Evolutionary conservation across 2,888 invertebrate genomes (phyloP).

Genomic region (Fissipunctia ypsillon): DNA sequence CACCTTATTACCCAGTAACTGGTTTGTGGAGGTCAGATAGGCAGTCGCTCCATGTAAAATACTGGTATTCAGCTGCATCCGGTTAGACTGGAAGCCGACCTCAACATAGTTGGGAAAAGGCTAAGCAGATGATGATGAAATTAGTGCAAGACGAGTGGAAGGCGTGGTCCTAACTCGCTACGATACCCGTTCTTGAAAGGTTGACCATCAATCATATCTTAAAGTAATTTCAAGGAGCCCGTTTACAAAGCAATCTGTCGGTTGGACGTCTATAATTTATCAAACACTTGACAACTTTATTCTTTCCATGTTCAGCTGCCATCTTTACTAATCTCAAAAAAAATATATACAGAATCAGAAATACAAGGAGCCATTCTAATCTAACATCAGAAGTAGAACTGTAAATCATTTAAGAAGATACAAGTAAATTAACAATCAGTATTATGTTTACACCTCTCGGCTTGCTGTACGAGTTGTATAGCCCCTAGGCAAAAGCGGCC

Average conservation of each 20-base stretch:
- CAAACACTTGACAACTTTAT: conserved; percentile 4
- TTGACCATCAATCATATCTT: neutral
- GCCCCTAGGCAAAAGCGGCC: conserved; percentile 2
- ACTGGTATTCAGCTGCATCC: too few species aligned
- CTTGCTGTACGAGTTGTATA: neutral
- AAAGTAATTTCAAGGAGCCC: neutral
- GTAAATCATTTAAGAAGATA: neutral
- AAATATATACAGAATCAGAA: neutral
- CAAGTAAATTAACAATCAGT: conserved; percentile 22
- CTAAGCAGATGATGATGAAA: too few species aligned
- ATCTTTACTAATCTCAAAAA: neutral
- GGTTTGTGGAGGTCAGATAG: too few species aligned
- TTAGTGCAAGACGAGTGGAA: neutral
- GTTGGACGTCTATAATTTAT: neutral
- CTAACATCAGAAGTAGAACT: neutral
- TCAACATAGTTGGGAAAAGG: too few species aligned
- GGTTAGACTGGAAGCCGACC: too few species aligned
- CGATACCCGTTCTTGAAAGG: neutral
- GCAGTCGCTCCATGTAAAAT: too few species aligned
- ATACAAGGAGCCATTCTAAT: neutral
- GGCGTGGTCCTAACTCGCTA: neutral
- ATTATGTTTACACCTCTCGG: conserved; percentile 5
- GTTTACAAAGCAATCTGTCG: neutral
- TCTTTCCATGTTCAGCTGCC: neutral
- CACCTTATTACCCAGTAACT: too few species aligned